Evolutionary conservation across 1,140 invertebrate genomes (phyloP).

Genomic region (Diachasma alloeum): DNA sequence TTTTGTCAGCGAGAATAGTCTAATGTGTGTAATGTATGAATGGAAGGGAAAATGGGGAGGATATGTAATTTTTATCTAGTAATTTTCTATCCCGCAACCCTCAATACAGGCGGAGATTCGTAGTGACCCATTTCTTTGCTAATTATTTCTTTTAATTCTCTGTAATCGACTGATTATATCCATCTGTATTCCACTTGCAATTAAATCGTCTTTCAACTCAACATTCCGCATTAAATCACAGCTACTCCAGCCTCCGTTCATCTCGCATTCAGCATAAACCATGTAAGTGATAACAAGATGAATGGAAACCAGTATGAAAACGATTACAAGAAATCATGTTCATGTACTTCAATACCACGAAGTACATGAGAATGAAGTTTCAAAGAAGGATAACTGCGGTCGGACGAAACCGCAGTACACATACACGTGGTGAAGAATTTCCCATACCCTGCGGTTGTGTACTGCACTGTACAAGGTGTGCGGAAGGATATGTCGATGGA

Average conservation of each 20-base stretch:
- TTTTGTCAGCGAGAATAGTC: background rate
- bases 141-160: no score
- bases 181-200: no score
- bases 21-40: background rate
- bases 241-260: no score
- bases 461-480: constrained; percentile 26
- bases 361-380: background rate
- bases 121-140: background rate
- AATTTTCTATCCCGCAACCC: background rate
- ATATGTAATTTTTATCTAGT: background rate
- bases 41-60: background rate
- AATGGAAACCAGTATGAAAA: background rate
- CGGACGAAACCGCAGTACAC: background rate
- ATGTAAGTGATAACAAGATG: background rate
- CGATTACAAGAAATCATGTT: background rate
- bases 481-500: constrained; percentile 34
- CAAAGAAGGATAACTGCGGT: background rate
- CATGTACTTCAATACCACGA: background rate
- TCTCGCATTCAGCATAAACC: background rate
- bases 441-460: constrained; percentile 44
- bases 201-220: no score
- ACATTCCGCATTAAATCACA: no score
- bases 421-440: background rate
- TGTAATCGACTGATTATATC: no score
- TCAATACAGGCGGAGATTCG: no score